Evolutionary conservation across 2,797 vertebrate species (phyloP).

Genomic region (Ciconia nigra): DNA sequence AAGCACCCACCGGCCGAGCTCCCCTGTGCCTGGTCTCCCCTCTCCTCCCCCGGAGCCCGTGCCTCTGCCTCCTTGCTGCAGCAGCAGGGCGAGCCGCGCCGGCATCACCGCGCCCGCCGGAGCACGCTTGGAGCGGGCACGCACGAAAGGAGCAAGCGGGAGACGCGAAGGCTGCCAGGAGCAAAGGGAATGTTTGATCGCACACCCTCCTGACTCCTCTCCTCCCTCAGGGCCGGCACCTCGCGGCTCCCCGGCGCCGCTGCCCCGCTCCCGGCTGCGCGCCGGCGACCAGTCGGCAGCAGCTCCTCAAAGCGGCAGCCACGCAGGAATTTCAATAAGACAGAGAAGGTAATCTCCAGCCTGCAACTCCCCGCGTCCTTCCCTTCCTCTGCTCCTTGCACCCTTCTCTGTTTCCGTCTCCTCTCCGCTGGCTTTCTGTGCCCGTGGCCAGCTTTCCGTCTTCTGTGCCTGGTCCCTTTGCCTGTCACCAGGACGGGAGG

Average conservation of each 20-base stretch:
- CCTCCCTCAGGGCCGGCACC: not conserved
- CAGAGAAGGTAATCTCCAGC: not conserved
- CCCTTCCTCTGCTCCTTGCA: not conserved
- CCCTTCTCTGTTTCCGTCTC: not conserved
- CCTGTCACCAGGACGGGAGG: accelerated
- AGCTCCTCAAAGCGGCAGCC: not conserved
- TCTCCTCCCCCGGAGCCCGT: accelerated
- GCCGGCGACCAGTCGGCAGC: not conserved
- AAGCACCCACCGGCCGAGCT: not conserved
- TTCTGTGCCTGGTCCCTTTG: not conserved
- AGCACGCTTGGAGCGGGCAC: not conserved
- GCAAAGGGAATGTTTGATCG: conserved; percentile 75
- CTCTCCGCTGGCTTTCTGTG: accelerated
- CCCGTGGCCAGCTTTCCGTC: accelerated
- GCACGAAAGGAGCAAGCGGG: not conserved
- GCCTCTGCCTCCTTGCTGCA: not conserved
- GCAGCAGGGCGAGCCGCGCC: accelerated
- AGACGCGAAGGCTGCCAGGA: not conserved
- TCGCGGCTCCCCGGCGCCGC: not conserved
- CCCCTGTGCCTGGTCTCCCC: not conserved
- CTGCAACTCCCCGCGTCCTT: accelerated
- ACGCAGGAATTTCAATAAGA: not conserved
- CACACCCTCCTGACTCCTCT: conserved; percentile 9
- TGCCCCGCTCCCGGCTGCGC: not conserved
- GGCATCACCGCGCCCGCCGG: accelerated